Base-by-base conservation (phyloP, 2,888 invertebrate species). In the Gisinianus flammeolus region DNA sequence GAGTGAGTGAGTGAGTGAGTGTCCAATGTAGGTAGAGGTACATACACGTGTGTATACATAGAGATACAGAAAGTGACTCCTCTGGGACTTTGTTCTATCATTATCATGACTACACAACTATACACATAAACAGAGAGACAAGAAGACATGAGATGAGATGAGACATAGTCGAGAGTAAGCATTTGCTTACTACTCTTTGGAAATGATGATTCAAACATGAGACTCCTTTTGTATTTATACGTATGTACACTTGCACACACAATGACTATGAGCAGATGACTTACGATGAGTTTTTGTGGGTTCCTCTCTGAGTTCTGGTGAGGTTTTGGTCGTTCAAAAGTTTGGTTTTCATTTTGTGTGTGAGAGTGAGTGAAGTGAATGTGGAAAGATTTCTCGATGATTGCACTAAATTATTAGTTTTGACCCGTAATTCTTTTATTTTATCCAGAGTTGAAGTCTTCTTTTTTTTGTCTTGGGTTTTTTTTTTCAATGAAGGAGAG, bases 341-440 rank as follows among this genome's bases (percentile, higher is more conserved):
- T 26, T 26, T 62, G 22, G 62, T 62, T 22, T 62, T 10, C 24
- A 62, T 24, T 3, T 62, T 10, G 26, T 22, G 3, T 22, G 3
- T 62, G n/a, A 5, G 62, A 62, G 62, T 62, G 44, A 44, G 44
- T 44, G 19, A 44, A 44, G 19, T 6, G 19, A 44, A 44, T 16
- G 19, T 19, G 3, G 19, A 44, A 44, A 44, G 44, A 44, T 44
- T 44, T 35, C 28, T 4, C 22, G 26, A 62, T 62, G 67, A 67
- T 67, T 67, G n/a, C 67, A 67, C 26, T 67, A 67, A 67, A 67
- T 67, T 67, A 67, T 67, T 67, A 67, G 67, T 67, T 67, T 31
- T 19, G 67, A 62, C 62, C 62, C 62, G 24, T 62, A 62, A 62
- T 62, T 62, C 62, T 24, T 62, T 62, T 62, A 26, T 24, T 62